Percentiles rank a stretch among this genome's conserved stretches.
Evolutionary conservation across 2,113 vertebrate species (phyloP).

Genomic region (Diadophis punctatus): DNA sequence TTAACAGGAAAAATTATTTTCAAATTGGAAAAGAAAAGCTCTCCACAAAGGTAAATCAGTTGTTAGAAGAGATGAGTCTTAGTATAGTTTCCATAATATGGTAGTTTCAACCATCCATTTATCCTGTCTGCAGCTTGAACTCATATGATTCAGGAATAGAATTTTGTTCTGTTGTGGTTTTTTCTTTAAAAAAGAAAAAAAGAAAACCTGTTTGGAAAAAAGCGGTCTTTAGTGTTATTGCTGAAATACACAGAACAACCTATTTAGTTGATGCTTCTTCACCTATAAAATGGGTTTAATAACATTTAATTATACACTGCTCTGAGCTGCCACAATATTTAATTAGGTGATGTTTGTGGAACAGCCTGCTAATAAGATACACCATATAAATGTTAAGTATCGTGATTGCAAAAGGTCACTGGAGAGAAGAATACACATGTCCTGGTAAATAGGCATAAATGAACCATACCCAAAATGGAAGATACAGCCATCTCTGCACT

Average conservation of each 20-base stretch:
- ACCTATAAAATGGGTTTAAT: conserved; percentile 42
- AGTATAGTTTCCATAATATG: background rate
- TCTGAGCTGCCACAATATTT: conserved; percentile 19
- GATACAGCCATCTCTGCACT: background rate
- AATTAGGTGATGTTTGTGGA: conserved; percentile 36
- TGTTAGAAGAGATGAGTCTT: background rate
- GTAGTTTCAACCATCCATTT: background rate
- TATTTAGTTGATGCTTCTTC: conserved; percentile 43
- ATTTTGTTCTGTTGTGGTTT: background rate
- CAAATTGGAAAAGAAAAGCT: background rate
- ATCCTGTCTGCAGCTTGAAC: background rate
- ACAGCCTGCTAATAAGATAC: conserved; percentile 38
- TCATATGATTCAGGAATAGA: background rate
- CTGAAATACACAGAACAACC: conserved; percentile 20
- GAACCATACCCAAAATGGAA: background rate
- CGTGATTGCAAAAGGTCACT: conserved; percentile 14
- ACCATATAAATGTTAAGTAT: conserved; percentile 17
- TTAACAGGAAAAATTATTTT: background rate
- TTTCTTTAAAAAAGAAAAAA: background rate
- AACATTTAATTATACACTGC: conserved; percentile 47
- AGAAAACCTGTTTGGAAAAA: background rate
- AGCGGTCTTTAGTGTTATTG: background rate
- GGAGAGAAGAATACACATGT: conserved; percentile 4
- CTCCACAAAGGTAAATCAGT: background rate
- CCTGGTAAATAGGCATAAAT: conserved; percentile 13